phyloP scores from a whole-genome alignment of 37 sponge, comb jelly and placozoan species.

The Cladorhizidae sp. region DNA sequence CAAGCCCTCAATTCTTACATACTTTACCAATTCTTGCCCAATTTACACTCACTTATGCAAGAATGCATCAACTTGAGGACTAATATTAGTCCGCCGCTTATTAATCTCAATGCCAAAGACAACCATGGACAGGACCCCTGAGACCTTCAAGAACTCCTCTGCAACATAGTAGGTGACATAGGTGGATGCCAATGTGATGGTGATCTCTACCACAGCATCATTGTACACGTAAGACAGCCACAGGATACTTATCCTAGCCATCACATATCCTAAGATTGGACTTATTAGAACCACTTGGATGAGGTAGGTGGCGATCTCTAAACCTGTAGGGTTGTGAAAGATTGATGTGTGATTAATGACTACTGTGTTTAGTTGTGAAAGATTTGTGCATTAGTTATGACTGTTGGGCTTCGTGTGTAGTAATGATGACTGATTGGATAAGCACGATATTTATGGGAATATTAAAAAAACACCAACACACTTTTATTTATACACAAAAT shows the following conservation, averaged over 20 bases:
- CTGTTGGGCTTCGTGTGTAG: neutral
- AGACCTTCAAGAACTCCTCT: slow-evolving; percentile 73
- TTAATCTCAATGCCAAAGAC: slow-evolving; percentile 88
- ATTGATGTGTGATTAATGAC: neutral
- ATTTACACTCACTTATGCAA: slow-evolving; percentile 64
- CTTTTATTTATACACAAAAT: no score
- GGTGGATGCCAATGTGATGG: slow-evolving; percentile 90
- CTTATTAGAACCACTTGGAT: slow-evolving; percentile 73
- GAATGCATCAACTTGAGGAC: slow-evolving; percentile 91
- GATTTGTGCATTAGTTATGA: slow-evolving; percentile 5
- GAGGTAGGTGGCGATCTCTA: slow-evolving; percentile 64
- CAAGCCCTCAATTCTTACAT: neutral
- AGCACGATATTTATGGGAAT: neutral
- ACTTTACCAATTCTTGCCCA: neutral
- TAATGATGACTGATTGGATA: no score
- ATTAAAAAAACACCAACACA: no score
- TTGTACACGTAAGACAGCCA: slow-evolving; percentile 92
- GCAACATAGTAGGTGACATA: slow-evolving; percentile 90
- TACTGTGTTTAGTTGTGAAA: neutral
- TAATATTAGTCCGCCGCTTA: slow-evolving; percentile 80
- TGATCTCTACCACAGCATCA: slow-evolving; percentile 92
- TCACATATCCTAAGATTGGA: slow-evolving; percentile 81
- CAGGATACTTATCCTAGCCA: slow-evolving; percentile 77
- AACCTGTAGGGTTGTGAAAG: slow-evolving; percentile 8
- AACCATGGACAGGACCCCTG: slow-evolving; percentile 91